Evolutionary conservation across 2,113 vertebrate genomes (phyloP).

Genomic region (Ranitomeya imitator): DNA sequence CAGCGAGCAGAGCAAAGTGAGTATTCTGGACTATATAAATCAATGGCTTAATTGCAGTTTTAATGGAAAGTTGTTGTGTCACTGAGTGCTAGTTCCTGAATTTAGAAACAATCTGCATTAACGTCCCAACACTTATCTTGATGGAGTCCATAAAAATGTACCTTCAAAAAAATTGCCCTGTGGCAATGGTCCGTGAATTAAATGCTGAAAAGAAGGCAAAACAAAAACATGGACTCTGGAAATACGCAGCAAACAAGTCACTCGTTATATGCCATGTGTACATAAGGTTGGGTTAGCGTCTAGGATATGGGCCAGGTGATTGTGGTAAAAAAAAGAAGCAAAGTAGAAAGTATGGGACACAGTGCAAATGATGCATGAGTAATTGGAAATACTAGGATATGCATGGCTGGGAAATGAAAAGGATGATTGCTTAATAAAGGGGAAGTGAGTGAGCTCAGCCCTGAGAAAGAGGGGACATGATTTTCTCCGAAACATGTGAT

Average conservation of each 20-base stretch:
- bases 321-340: not conserved
- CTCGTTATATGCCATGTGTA: not conserved
- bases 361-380: not conserved
- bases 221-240: not conserved
- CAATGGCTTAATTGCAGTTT: not conserved
- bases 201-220: not conserved
- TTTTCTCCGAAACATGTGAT: not conserved
- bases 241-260: not conserved
- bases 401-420: not conserved
- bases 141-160: not conserved
- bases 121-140: not conserved
- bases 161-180: not conserved
- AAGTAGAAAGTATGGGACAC: not conserved
- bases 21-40: not conserved
- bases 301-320: not conserved
- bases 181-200: not conserved
- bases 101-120: not conserved
- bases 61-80: not conserved
- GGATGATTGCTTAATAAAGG: not conserved
- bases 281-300: not conserved
- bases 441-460: not conserved
- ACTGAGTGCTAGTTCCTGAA: not conserved
- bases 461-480: not conserved
- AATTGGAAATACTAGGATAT: not conserved
- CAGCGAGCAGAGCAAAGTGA: constrained; percentile 39